Evolutionary conservation across 2,888 invertebrate species (phyloP).

Genomic region (Luperina nickerlii): DNA sequence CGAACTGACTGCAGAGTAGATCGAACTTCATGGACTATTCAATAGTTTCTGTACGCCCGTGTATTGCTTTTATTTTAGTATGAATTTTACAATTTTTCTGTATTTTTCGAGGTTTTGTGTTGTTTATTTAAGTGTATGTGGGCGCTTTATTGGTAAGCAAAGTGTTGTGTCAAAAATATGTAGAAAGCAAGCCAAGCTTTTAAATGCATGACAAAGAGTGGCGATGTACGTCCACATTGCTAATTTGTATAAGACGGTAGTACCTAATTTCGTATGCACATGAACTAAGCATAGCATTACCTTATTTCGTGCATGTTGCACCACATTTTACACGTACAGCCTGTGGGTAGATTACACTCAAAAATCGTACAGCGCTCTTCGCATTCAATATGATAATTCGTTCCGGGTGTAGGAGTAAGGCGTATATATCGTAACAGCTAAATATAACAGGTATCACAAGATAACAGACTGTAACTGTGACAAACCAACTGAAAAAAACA

Average conservation of each 20-base stretch:
- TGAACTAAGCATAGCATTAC: not conserved
- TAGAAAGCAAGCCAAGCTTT: not conserved
- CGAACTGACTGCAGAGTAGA: slow-evolving; percentile 64
- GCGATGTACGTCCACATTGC: no score
- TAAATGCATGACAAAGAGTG: not conserved
- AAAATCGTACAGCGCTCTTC: no score
- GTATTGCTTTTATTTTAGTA: slow-evolving; percentile 31
- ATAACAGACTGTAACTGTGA: no score
- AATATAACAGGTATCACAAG: no score
- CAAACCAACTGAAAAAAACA: no score
- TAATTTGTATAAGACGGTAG: not conserved
- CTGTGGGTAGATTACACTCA: no score
- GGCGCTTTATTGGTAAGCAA: not conserved
- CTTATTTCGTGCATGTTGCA: no score
- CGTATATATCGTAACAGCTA: no score
- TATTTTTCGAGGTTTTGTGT: slow-evolving; percentile 3
- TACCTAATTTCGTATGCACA: no score
- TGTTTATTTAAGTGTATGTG: not conserved
- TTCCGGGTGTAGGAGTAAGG: no score
- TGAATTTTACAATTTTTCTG: slow-evolving; percentile 1
- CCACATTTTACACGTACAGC: no score
- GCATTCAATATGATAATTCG: no score
- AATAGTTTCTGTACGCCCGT: slow-evolving; percentile 59
- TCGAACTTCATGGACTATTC: slow-evolving; percentile 66
- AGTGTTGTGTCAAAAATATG: not conserved